These are phyloP conservation scores for Masticophis lateralis DNA, from an alignment of 2,797 vertebrate genomes.

Conservation along the genomic window DNA sequence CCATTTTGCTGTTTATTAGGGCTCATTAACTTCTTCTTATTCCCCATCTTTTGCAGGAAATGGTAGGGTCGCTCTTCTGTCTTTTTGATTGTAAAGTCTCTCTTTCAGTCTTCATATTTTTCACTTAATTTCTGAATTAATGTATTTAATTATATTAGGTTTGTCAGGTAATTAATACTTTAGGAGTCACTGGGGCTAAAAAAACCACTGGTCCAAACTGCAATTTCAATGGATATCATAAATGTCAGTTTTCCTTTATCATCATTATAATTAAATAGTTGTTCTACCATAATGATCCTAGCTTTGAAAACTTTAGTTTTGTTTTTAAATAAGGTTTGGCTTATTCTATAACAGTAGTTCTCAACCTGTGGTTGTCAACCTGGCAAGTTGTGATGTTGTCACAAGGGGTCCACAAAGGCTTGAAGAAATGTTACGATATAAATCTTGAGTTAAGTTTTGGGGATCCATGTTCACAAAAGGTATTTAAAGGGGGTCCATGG, in stretches of 20 bases:
- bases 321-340: neutral
- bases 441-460: no score
- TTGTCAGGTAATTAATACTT: neutral
- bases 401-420: neutral
- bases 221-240: neutral
- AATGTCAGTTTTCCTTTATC: neutral
- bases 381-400: neutral
- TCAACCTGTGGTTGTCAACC: neutral
- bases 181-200: neutral
- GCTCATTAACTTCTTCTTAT: neutral
- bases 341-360: neutral
- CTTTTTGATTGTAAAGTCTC: neutral
- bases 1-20: neutral
- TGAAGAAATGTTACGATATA: neutral
- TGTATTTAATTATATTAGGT: neutral
- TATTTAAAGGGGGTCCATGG: no score
- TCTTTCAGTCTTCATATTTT: neutral
- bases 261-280: neutral
- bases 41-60: neutral
- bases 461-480: no score
- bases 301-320: neutral
- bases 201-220: neutral
- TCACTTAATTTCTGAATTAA: neutral
- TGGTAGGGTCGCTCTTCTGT: neutral
- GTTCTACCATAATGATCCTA: neutral